Percentiles rank a stretch among this genome's conserved stretches.
These are phyloP conservation scores for Ailuropoda melanoleuca DNA, from an alignment of 2,113 vertebrate genomes.

Conservation along the genomic window DNA sequence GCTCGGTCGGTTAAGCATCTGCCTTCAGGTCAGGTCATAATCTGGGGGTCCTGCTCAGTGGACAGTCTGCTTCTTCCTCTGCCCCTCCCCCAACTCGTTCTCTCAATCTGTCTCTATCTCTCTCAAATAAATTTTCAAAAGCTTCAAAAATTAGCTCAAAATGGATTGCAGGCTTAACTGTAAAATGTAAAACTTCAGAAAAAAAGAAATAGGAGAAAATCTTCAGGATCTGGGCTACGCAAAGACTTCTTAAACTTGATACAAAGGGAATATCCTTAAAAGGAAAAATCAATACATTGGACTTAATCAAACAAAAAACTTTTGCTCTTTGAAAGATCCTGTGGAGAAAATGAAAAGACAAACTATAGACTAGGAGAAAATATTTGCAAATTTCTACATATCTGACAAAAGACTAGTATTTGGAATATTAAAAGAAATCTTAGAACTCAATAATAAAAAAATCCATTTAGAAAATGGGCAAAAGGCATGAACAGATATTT, in stretches of 20 bases:
- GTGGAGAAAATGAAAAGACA: conserved; percentile 15
- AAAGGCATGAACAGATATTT: conserved; percentile 14
- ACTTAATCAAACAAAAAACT: background rate
- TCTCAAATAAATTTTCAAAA: background rate
- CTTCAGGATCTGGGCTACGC: background rate
- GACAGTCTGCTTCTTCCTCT: background rate
- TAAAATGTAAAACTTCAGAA: conserved; percentile 28
- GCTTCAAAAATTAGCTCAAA: conserved; percentile 15
- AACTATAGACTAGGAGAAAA: background rate
- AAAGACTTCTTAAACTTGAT: conserved; percentile 43
- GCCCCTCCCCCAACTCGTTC: too few relatives aligned
- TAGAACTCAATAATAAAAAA: conserved; percentile 28
- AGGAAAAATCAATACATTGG: background rate
- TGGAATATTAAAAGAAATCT: background rate
- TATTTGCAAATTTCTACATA: background rate
- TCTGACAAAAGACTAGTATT: conserved; percentile 14
- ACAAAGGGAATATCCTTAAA: conserved; percentile 29
- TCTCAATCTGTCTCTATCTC: background rate
- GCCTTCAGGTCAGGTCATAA: background rate
- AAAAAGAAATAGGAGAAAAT: conserved; percentile 26
- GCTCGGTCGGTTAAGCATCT: background rate
- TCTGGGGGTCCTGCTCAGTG: too few relatives aligned
- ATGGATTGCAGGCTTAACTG: background rate
- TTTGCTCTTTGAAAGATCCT: conserved; percentile 14
- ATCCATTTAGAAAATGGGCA: conserved; percentile 2